Evolutionary conservation across 1,140 invertebrate species (phyloP).

Genomic region (Drosophila novamexicana): DNA sequence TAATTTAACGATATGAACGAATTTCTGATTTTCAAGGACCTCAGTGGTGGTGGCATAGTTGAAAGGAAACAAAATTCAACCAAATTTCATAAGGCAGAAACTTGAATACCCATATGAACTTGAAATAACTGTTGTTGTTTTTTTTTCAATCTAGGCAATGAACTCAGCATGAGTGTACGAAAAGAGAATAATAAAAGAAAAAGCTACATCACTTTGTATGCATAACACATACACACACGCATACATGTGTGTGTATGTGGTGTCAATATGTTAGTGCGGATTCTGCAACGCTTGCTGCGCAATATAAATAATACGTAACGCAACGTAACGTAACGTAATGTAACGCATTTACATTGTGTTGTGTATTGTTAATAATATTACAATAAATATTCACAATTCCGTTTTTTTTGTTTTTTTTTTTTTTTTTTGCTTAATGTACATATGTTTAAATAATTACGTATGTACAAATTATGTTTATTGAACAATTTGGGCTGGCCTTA

Average conservation of each 20-base stretch:
- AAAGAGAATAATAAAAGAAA: too few relatives aligned
- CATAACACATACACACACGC: too few relatives aligned
- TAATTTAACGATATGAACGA: constrained; percentile 45
- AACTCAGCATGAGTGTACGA: too few relatives aligned
- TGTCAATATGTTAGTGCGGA: too few relatives aligned
- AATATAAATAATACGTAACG: not conserved
- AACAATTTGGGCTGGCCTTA: not conserved
- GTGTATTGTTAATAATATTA: not conserved
- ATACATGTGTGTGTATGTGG: too few relatives aligned
- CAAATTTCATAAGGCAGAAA: constrained; percentile 5
- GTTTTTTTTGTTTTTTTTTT: not conserved
- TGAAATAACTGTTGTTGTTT: too few relatives aligned
- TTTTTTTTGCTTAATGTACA: not conserved
- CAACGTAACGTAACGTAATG: not conserved
- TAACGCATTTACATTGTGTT: not conserved
- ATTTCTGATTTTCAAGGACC: constrained; percentile 15
- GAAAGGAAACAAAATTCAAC: not conserved
- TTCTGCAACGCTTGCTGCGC: too few relatives aligned
- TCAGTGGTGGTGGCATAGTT: not conserved
- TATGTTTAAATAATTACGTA: not conserved
- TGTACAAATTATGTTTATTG: not conserved
- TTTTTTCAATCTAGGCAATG: too few relatives aligned
- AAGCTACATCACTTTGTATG: too few relatives aligned
- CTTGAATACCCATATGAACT: not conserved
- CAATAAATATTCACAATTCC: not conserved